phyloP scores from a whole-genome alignment of 2,797 vertebrate species.

The Galagoides demidoff region DNA sequence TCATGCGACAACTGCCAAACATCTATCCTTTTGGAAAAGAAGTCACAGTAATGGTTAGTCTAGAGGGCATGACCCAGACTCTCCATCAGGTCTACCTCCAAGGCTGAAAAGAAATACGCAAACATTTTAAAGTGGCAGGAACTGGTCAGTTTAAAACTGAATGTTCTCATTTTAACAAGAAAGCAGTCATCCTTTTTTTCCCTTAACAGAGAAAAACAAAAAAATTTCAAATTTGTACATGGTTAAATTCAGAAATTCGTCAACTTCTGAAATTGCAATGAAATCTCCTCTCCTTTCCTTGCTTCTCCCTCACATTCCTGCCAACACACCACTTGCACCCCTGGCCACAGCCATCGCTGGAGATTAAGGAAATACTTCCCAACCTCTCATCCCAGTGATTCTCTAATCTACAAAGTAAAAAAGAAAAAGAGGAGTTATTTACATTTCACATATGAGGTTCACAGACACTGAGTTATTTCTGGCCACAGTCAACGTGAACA shows the following conservation, averaged over 20 bases:
- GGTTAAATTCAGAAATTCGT: neutral
- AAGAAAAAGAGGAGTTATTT: neutral
- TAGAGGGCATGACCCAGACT: neutral
- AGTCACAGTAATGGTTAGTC: neutral
- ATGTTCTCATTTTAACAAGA: constrained; percentile 47
- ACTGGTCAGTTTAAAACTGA: neutral
- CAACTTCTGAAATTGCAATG: neutral
- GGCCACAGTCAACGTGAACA: neutral
- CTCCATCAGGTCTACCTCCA: neutral
- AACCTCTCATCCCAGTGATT: neutral
- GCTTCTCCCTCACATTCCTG: neutral
- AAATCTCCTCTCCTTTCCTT: neutral
- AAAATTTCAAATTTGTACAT: neutral
- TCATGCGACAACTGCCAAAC: neutral
- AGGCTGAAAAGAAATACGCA: constrained; percentile 18
- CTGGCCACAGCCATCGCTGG: neutral
- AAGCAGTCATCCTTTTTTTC: neutral
- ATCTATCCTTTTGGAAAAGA: neutral
- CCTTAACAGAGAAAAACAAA: constrained; percentile 3
- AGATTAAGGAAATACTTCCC: neutral
- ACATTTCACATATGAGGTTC: neutral
- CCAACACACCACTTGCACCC: neutral
- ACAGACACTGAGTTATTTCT: neutral
- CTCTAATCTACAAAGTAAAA: neutral
- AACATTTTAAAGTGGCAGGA: constrained; percentile 55